These are phyloP conservation scores for Eristalis intricaria DNA, from an alignment of 2,888 invertebrate species.

Conservation along the genomic window DNA sequence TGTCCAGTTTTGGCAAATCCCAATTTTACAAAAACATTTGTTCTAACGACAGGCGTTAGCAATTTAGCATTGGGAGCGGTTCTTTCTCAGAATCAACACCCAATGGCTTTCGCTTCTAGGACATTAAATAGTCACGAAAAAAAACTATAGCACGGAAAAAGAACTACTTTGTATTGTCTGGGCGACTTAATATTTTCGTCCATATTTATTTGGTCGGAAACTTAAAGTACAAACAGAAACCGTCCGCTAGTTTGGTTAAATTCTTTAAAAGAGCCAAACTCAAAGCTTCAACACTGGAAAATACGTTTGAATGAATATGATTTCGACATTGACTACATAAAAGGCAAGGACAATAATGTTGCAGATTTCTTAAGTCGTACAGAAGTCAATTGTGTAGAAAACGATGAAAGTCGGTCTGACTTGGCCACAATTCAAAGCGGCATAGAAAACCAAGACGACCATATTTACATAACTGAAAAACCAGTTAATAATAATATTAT, in stretches of 20 bases:
- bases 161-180: background rate
- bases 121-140: slow-evolving; percentile 1
- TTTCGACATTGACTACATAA: slow-evolving; percentile 33
- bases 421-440: slow-evolving; percentile 26
- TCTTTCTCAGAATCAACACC: slow-evolving; percentile 19
- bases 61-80: background rate
- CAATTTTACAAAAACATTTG: slow-evolving; percentile 25
- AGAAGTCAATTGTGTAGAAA: background rate
- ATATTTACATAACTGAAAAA: no score
- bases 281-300: slow-evolving; percentile 3
- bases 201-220: slow-evolving; percentile 44
- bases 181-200: slow-evolving; percentile 14
- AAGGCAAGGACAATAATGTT: slow-evolving; percentile 2
- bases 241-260: background rate
- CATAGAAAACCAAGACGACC: slow-evolving; percentile 34
- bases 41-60: background rate
- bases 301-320: slow-evolving; percentile 70
- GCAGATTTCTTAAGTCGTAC: background rate
- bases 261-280: background rate
- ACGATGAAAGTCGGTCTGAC: background rate
- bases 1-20: slow-evolving; percentile 26
- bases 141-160: background rate
- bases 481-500: no score
- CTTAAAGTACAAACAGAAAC: slow-evolving; percentile 78
- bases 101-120: background rate